Evolutionary conservation across 2,888 invertebrate genomes (phyloP).

Genomic region (Diarsia dahlii): DNA sequence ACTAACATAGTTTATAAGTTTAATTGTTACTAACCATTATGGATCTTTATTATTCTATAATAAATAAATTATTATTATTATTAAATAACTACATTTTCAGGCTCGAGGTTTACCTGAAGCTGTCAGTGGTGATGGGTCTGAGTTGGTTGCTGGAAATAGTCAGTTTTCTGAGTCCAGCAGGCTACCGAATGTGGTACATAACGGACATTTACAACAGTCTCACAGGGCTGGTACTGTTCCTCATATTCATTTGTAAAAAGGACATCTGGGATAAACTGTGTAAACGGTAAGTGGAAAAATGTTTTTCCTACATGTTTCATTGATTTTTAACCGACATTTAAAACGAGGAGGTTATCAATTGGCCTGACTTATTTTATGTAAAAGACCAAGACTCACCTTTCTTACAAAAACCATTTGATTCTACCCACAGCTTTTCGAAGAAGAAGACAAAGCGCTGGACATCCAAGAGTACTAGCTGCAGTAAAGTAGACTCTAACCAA

Average conservation of each 20-base stretch:
- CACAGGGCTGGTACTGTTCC: conserved; percentile 81
- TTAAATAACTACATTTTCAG: conserved; percentile 70
- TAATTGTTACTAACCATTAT: too few species aligned
- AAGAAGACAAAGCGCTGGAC: conserved; percentile 49
- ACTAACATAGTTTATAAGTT: too few species aligned
- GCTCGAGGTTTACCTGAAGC: conserved; percentile 82
- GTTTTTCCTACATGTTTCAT: too few species aligned
- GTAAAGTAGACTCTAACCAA: conserved; percentile 38
- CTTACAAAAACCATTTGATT: not conserved
- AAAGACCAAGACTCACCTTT: not conserved
- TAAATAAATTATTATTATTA: too few species aligned
- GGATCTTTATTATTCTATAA: too few species aligned
- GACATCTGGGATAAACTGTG: conserved; percentile 76
- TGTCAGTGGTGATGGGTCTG: conserved; percentile 85
- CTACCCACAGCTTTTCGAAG: conserved; percentile 50
- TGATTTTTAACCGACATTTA: too few species aligned
- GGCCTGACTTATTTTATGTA: too few species aligned
- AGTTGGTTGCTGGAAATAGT: conserved; percentile 85
- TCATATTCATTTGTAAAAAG: conserved; percentile 84
- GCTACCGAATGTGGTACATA: conserved; percentile 75
- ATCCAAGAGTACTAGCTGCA: conserved; percentile 63
- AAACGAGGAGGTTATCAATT: too few species aligned
- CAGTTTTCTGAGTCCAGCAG: conserved; percentile 74
- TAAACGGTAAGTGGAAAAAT: conserved; percentile 71
- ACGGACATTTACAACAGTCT: conserved; percentile 82